Base-by-base conservation (phyloP, 2,888 invertebrate species). In the Ochropleura plecta region DNA sequence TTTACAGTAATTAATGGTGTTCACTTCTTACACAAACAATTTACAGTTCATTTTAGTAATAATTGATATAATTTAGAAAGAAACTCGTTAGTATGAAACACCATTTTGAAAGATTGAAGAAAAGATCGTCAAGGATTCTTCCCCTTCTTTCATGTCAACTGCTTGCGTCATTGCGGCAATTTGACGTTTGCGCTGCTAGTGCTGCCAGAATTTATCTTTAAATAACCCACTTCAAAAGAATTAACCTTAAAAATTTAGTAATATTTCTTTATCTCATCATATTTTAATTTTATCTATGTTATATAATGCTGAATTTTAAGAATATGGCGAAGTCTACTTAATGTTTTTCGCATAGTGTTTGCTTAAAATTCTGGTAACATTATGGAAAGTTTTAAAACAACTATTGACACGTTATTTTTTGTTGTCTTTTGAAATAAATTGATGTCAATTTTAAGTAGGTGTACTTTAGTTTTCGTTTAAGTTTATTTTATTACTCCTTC, bases 61-160 rank as follows among this genome's bases (percentile, higher is more conserved):
- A 92, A 91, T 90, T 92, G 84, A 86, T 91, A 88, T 89, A 93
- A 94, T 95, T 94, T 93, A 87, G 91, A 93, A 92, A 91, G 91
- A 94, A 95, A 93, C 92, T 92, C 94, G 94, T 94, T 93, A 94
- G 92, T 94, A 91, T 85, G 91, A 92, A 94, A 94, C 94, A 96
- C 95, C 96, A 96, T 96, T 95, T 95, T 95, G 94, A 95, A 95
- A 94, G 94, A 94, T 93, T 93, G 92, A 93, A 93, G 93, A 94
- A 94, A 93, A 93, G 92, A 90, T 91, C 93, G 92, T 92, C 94
- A 95, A 95, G 94, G 94, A 93, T 94, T 95, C 94, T 93, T 91
- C 91, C 91, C 89, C 89, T 90, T 89, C 90, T 89, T 90, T 90
- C 88, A 87, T 89, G 90, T 87, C 90, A 90, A 90, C 88, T 92